Conservation (phyloP, 1,140 invertebrate genomes). For the Neotoxoptera formosana region DNA sequence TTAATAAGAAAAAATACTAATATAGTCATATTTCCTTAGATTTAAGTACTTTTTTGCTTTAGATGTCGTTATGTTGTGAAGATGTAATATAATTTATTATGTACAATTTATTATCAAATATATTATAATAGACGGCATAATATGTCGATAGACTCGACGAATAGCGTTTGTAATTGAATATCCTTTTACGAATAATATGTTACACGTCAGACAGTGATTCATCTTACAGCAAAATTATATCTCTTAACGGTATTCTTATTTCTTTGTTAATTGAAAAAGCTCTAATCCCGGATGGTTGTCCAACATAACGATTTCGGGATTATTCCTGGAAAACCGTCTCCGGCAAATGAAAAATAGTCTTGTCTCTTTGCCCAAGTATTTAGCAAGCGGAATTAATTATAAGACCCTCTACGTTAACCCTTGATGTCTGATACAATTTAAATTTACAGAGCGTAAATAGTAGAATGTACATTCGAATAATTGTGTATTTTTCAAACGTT, state of each 20-base stretch:
- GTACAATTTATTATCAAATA: not conserved
- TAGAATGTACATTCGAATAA: not conserved
- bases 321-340: slow-evolving; percentile 6
- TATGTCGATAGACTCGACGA: not conserved
- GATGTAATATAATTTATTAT: not conserved
- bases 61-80: not conserved
- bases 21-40: not conserved
- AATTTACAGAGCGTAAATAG: slow-evolving; percentile 3
- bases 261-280: slow-evolving; percentile 36
- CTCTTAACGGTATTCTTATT: not conserved
- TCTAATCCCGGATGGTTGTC: slow-evolving; percentile 18
- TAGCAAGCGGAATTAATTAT: slow-evolving; percentile 20
- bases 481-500: slow-evolving; percentile 2
- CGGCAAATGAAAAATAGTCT: slow-evolving; percentile 1
- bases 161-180: not conserved
- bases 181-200: not conserved
- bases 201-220: not conserved
- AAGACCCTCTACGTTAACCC: not conserved
- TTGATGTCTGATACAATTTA: slow-evolving; percentile 10
- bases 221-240: not conserved
- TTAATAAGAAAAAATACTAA: not conserved
- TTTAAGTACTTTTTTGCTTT: not conserved
- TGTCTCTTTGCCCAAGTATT: slow-evolving; percentile 23
- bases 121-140: too few relatives aligned
- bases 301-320: slow-evolving; percentile 37